Conservation (phyloP, 2,888 invertebrate genomes). For the Dorcus parallelipipedus region DNA sequence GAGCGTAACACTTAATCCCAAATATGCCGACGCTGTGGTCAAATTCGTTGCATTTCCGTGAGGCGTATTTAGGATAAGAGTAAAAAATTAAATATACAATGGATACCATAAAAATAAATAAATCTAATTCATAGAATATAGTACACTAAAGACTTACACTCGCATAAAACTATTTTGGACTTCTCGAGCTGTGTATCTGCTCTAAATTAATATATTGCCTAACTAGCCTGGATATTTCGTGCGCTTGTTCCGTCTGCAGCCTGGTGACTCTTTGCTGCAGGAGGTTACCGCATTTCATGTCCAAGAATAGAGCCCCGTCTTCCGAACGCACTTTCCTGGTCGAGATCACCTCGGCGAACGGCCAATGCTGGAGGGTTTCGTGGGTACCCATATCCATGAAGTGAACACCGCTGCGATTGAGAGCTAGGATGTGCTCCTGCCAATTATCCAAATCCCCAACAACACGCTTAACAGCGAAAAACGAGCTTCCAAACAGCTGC, state of each 20-base stretch:
- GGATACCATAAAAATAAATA: background rate
- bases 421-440: conserved; percentile 87
- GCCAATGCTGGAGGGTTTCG: conserved; percentile 89
- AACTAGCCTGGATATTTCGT: conserved; percentile 93
- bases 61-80: no score
- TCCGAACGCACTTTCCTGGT: conserved; percentile 90
- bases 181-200: conserved; percentile 51
- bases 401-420: conserved; percentile 90
- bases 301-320: conserved; percentile 86
- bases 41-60: no score
- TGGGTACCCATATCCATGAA: conserved; percentile 91
- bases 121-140: background rate
- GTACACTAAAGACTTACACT: background rate
- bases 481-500: conserved; percentile 96
- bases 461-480: conserved; percentile 91
- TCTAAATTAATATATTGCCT: conserved; percentile 95
- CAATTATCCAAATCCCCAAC: conserved; percentile 67
- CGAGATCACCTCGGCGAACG: conserved; percentile 92
- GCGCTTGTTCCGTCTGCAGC: conserved; percentile 95
- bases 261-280: conserved; percentile 94
- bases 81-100: no score
- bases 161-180: conserved; percentile 14
- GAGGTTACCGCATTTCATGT: conserved; percentile 95
- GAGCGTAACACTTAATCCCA: no score
- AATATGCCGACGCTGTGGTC: no score